These are phyloP conservation scores for Cosmia trapezina DNA, from an alignment of 2,888 invertebrate species.

Conservation along the genomic window DNA sequence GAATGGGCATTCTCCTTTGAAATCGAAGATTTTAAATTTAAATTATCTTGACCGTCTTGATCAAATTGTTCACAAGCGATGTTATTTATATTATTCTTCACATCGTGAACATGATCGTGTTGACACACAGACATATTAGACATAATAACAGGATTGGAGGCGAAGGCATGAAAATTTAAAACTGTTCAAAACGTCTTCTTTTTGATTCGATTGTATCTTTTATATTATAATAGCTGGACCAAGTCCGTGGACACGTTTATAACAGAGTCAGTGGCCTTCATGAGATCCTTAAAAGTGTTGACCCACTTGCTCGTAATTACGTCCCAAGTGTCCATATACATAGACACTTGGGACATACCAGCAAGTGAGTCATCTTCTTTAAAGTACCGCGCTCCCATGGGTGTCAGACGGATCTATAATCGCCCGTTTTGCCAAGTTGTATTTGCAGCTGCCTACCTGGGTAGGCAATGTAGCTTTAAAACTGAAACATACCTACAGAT, in stretches of 20 bases:
- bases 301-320: no score
- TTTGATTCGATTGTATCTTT: neutral
- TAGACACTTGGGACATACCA: neutral
- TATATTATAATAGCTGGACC: neutral
- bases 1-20: no score
- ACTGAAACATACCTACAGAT: no score
- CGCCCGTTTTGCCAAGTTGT: neutral
- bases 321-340: neutral
- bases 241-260: neutral
- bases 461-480: no score
- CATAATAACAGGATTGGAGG: no score
- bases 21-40: no score
- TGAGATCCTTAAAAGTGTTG: neutral
- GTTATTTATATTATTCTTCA: no score
- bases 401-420: neutral
- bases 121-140: no score
- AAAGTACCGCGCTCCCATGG: neutral
- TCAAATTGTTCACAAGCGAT: no score
- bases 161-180: neutral
- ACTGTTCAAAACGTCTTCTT: neutral
- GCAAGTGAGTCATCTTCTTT: neutral
- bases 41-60: no score
- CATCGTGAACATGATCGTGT: no score
- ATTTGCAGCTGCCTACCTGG: no score
- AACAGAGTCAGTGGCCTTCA: neutral